phyloP scores from a whole-genome alignment of 2,113 vertebrate species.

The Protobothrops mucrosquamatus region DNA sequence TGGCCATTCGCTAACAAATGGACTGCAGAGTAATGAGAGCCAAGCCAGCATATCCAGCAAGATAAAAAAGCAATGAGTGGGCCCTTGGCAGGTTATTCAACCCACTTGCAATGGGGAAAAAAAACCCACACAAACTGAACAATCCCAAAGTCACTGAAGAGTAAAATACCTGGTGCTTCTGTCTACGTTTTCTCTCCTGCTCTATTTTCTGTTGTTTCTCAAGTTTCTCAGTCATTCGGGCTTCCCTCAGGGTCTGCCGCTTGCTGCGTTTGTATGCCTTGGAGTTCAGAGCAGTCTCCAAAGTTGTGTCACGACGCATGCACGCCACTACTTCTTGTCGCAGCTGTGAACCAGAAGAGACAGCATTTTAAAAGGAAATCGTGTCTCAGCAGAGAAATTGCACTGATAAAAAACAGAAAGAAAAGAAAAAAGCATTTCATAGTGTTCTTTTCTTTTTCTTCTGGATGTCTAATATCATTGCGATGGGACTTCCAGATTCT shows the following conservation, averaged over 20 bases:
- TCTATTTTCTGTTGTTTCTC: slow-evolving; percentile 99
- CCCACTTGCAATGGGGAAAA: no score
- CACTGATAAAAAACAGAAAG: not conserved
- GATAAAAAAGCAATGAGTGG: not conserved
- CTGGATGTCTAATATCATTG: not conserved
- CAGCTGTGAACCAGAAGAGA: slow-evolving; percentile 69
- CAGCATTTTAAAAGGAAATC: not conserved
- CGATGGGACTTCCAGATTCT: not conserved
- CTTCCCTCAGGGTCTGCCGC: slow-evolving; percentile 92
- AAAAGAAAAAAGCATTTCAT: not conserved
- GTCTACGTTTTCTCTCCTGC: slow-evolving; percentile 94
- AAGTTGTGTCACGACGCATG: slow-evolving; percentile 93
- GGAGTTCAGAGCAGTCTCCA: slow-evolving; percentile 96
- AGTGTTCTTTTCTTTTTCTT: not conserved
- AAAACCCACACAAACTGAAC: not conserved
- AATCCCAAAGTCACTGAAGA: not conserved
- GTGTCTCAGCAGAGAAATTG: not conserved
- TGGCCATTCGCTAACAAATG: not conserved
- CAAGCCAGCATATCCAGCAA: not conserved
- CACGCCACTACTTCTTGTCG: slow-evolving; percentile 97
- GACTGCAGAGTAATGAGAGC: not conserved
- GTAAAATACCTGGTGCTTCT: slow-evolving; percentile 91
- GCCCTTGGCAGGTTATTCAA: not conserved
- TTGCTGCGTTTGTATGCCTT: slow-evolving; percentile 98
- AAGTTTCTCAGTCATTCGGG: slow-evolving; percentile 96